Base-by-base conservation (phyloP, 2,888 invertebrate genomes). In the Stictocephala bisonia region DNA sequence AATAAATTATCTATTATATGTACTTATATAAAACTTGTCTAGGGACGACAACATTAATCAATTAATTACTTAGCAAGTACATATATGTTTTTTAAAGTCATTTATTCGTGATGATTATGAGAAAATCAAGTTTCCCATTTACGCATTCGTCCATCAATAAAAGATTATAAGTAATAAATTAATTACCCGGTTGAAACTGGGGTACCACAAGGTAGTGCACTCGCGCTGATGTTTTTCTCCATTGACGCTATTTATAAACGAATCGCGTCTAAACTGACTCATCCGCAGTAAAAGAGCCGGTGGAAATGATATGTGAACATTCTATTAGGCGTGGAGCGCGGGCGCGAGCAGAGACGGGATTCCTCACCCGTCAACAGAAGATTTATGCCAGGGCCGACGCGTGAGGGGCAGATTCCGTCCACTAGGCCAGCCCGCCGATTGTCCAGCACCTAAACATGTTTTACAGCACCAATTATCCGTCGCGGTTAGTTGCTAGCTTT, bases 391-490 rank as follows among this genome's bases (percentile, higher is more conserved):
- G 51, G 44, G 67, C 51, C 64, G 73, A 75, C 75, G 78, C 75
- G 78, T 72, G 77, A 77, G 75, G 76, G 77, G 76, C 77, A 73
- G 77, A 77, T 77, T 76, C 76, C 77, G 71, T 66, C 26, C 72
- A 35, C n/a, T 15, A 24, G 26, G 4, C 60, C 40, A 20, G 60
- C 40, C 20, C 60, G 60, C 40, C 60, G 26, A 60, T 60, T 60
- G 60, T 60, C 40, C 60, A 29, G 22, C 40, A 3, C 60, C 60
- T 60, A 60, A 58, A 60, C 60, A 60, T 60, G 60, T 60, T 60
- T 60, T 60, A 60, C 60, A 60, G 60, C 44, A 22, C 40, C 60
- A 60, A 60, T 60, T 60, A 60, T 40, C 60, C 20, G 60, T n/a
- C 60, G 60, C 60, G 20, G 18, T 22, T 31, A 60, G 40, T 40